Evolutionary conservation across 2,888 invertebrate genomes (phyloP).

Genomic region (Aspidiotus destructor): DNA sequence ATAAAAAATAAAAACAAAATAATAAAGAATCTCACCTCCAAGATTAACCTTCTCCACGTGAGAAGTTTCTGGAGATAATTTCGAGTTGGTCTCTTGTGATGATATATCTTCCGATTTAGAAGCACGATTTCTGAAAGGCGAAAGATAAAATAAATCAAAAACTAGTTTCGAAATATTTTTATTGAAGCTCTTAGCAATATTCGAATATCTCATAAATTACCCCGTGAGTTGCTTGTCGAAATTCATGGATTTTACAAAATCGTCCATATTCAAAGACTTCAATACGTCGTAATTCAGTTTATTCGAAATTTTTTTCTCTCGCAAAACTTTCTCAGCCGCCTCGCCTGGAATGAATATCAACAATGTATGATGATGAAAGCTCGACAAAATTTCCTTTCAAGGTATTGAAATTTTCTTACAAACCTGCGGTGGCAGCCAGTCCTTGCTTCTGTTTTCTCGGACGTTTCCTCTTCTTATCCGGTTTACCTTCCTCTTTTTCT

Average conservation of each 20-base stretch:
- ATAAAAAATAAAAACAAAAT: not conserved
- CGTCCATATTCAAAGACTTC: constrained; percentile 22
- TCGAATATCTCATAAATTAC: constrained; percentile 6
- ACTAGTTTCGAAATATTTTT: not conserved
- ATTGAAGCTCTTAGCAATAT: not conserved
- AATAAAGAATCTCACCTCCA: not conserved
- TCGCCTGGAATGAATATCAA: constrained; percentile 45
- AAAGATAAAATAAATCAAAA: not conserved
- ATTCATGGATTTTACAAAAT: constrained; percentile 28
- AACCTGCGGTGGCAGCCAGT: constrained; percentile 21
- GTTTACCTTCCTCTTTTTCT: constrained; percentile 70
- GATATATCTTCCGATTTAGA: not conserved
- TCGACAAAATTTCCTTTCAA: constrained; percentile 50
- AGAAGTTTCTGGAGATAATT: not conserved
- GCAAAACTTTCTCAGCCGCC: constrained; percentile 91
- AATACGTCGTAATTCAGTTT: constrained; percentile 98
- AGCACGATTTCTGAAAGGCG: not conserved
- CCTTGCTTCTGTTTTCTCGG: constrained; percentile 8
- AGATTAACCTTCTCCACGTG: not conserved
- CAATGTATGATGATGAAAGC: not conserved
- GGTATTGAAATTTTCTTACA: constrained; percentile 43
- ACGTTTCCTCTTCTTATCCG: constrained; percentile 62
- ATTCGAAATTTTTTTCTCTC: constrained; percentile 87
- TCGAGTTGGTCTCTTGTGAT: not conserved
- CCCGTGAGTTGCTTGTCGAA: constrained; percentile 12